Conservation (phyloP, 1,140 invertebrate genomes). For the Drosophila subpulchrella region DNA sequence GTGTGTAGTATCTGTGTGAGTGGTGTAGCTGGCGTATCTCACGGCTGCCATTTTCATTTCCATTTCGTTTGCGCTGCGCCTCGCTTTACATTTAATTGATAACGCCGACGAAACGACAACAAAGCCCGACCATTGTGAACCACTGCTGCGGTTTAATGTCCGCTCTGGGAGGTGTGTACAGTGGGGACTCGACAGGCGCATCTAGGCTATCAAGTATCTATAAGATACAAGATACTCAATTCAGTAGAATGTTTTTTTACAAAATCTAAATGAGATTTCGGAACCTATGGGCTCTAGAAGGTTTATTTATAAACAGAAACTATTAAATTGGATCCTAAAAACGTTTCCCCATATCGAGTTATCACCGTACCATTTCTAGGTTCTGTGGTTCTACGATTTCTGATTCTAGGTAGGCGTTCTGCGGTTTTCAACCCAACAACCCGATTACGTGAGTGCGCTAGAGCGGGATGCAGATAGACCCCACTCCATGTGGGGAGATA, state of each 20-base stretch:
- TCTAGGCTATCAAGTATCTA: neutral
- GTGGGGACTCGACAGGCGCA: neutral
- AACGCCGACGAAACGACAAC: constrained; percentile 70
- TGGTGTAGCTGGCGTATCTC: constrained; percentile 32
- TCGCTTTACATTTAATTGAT: constrained; percentile 76
- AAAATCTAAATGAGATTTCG: too few species aligned
- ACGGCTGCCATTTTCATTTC: constrained; percentile 70
- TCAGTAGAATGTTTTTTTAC: too few species aligned
- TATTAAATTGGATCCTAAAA: too few species aligned
- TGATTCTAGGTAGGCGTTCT: constrained; percentile 66
- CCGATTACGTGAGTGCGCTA: constrained; percentile 41
- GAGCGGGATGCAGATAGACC: constrained; percentile 31
- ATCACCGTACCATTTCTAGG: constrained; percentile 16
- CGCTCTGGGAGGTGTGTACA: constrained; percentile 44
- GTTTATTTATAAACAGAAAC: too few species aligned
- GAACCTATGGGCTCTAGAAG: too few species aligned
- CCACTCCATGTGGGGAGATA: constrained; percentile 64
- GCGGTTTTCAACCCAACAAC: constrained; percentile 38
- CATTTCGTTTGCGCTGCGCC: constrained; percentile 44
- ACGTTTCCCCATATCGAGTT: neutral
- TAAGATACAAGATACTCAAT: neutral
- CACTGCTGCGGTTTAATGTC: constrained; percentile 53
- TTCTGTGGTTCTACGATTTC: constrained; percentile 19
- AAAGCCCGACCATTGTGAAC: constrained; percentile 62
- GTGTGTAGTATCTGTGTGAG: constrained; percentile 23